Conservation (phyloP, 2,888 invertebrate genomes). For the Bombylius major region DNA sequence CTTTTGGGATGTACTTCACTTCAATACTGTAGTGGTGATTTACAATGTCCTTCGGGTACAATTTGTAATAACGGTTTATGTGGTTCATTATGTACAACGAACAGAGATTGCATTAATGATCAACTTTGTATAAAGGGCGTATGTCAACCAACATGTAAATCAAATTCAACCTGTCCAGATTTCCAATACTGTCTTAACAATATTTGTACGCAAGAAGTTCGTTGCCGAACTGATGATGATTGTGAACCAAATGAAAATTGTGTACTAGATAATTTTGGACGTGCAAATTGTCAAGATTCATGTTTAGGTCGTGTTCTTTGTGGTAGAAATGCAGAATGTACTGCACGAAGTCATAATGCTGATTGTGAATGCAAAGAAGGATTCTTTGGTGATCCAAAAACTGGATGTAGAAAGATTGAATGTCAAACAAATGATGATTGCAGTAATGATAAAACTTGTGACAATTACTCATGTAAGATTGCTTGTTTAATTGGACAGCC, state of each 20-base stretch:
- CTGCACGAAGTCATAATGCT: slow-evolving; percentile 56
- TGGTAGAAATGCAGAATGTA: slow-evolving; percentile 72
- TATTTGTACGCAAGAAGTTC: slow-evolving; percentile 71
- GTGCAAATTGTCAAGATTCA: slow-evolving; percentile 61
- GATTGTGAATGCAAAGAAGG: slow-evolving; percentile 67
- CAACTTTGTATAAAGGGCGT: slow-evolving; percentile 75
- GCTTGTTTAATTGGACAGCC: slow-evolving; percentile 72
- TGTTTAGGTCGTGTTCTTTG: slow-evolving; percentile 60
- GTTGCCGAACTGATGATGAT: slow-evolving; percentile 59
- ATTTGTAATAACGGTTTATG: slow-evolving; percentile 75
- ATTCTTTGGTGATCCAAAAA: slow-evolving; percentile 67
- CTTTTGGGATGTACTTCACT: slow-evolving; percentile 71
- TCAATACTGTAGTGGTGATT: slow-evolving; percentile 69
- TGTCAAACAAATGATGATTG: slow-evolving; percentile 61
- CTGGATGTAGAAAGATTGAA: slow-evolving; percentile 69
- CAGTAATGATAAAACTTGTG: slow-evolving; percentile 70
- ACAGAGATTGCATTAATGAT: slow-evolving; percentile 72
- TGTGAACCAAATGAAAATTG: slow-evolving; percentile 66
- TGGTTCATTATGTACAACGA: slow-evolving; percentile 59
- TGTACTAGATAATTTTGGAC: slow-evolving; percentile 50
- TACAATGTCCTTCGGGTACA: slow-evolving; percentile 71
- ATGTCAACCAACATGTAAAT: slow-evolving; percentile 73
- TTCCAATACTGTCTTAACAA: slow-evolving; percentile 73
- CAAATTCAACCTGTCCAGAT: slow-evolving; percentile 70
- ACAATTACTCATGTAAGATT: slow-evolving; percentile 71